Conservation (phyloP, 2,113 vertebrate genomes). For the Chaetops frenatus region DNA sequence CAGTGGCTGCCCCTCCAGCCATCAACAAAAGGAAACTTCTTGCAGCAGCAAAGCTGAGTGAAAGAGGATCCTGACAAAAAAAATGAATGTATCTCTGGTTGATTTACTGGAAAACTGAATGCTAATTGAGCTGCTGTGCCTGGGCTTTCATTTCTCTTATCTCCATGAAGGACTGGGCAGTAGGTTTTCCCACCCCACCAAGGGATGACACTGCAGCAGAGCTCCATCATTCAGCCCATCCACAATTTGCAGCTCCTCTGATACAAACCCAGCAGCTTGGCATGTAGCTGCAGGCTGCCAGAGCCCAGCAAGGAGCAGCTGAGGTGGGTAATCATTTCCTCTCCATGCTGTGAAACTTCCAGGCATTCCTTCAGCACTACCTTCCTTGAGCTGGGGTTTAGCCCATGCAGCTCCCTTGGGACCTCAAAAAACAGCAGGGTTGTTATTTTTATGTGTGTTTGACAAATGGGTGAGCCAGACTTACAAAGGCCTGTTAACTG, state of each 20-base stretch:
- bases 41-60: background rate
- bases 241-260: background rate
- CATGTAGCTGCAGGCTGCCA: background rate
- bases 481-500: background rate
- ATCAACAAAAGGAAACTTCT: background rate
- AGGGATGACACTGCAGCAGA: background rate
- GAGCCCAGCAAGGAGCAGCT: background rate
- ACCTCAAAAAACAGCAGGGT: background rate
- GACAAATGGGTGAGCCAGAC: background rate
- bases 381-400: background rate
- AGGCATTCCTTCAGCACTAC: background rate
- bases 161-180: accelerated
- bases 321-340: background rate
- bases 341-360: background rate
- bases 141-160: background rate
- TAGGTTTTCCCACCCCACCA: background rate
- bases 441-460: background rate
- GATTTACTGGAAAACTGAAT: background rate
- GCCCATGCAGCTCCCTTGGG: background rate
- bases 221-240: background rate
- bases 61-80: background rate
- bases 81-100: background rate
- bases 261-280: background rate
- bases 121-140: background rate
- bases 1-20: background rate